Conservation (phyloP, 2,797 vertebrate species). For the Falco rusticolus region DNA sequence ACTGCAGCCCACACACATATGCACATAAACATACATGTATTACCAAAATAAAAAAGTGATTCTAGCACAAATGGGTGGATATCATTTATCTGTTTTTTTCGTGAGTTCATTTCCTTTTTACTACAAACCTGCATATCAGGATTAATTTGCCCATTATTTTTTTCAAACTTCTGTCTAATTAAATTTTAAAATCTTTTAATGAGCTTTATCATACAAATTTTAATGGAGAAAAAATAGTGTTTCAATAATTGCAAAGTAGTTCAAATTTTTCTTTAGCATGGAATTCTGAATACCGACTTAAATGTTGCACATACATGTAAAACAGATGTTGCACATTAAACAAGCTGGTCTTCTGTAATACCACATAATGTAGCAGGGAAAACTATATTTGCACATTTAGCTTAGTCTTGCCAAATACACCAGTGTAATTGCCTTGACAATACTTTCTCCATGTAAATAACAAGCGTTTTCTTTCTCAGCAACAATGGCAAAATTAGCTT, state of each 20-base stretch:
- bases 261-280: neutral
- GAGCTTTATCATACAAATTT: neutral
- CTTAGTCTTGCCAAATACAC: neutral
- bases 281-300: neutral
- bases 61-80: neutral
- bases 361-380: neutral
- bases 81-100: neutral
- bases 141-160: neutral
- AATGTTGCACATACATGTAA: neutral
- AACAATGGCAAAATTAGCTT: neutral
- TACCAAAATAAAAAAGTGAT: neutral
- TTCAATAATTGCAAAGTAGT: neutral
- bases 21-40: neutral
- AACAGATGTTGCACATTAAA: neutral
- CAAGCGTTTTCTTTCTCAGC: neutral
- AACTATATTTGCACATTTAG: neutral
- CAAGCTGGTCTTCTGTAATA: neutral
- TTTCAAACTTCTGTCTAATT: neutral
- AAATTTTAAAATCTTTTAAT: neutral
- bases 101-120: neutral
- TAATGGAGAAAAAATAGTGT: neutral
- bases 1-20: neutral
- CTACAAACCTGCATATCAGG: neutral
- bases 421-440: neutral
- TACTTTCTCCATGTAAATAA: neutral